Evolutionary conservation across 30 jellyfish, hydroid and myxozoan genomes (phyloP).

Genomic region (Chrysaora quinquecirrha): DNA sequence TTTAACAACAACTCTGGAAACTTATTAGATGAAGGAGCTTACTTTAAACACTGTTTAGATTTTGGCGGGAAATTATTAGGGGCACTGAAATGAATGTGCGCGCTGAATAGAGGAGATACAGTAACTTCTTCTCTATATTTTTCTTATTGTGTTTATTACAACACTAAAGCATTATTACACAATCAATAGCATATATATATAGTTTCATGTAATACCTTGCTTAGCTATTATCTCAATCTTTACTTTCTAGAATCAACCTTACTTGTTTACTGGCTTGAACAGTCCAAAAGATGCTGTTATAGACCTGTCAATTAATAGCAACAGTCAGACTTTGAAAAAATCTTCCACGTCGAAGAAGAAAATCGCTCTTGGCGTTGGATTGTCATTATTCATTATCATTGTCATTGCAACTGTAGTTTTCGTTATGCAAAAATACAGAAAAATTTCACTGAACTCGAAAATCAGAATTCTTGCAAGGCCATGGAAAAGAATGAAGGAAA

Average conservation of each 20-base stretch:
- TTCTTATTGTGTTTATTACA: too few species aligned
- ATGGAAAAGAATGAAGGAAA: conserved; percentile 67
- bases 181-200: too few species aligned
- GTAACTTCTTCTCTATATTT: too few species aligned
- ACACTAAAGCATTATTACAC: too few species aligned
- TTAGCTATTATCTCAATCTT: too few species aligned
- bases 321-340: neutral
- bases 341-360: conserved; percentile 11
- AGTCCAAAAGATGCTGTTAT: conserved; percentile 5
- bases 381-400: conserved; percentile 32
- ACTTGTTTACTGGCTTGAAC: conserved; percentile 30
- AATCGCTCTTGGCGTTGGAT: conserved; percentile 55
- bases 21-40: too few species aligned
- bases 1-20: too few species aligned
- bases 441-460: conserved; percentile 30
- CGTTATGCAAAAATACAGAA: conserved; percentile 7
- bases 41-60: too few species aligned
- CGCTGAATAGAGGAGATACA: too few species aligned
- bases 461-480: conserved; percentile 65
- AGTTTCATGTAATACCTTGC: too few species aligned
- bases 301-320: conserved; percentile 26
- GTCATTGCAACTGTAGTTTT: conserved; percentile 23
- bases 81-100: too few species aligned
- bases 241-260: conserved; percentile 51
- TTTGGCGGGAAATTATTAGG: too few species aligned